Base-by-base conservation (phyloP, 2,113 vertebrate species). In the Prunella fulvescens region DNA sequence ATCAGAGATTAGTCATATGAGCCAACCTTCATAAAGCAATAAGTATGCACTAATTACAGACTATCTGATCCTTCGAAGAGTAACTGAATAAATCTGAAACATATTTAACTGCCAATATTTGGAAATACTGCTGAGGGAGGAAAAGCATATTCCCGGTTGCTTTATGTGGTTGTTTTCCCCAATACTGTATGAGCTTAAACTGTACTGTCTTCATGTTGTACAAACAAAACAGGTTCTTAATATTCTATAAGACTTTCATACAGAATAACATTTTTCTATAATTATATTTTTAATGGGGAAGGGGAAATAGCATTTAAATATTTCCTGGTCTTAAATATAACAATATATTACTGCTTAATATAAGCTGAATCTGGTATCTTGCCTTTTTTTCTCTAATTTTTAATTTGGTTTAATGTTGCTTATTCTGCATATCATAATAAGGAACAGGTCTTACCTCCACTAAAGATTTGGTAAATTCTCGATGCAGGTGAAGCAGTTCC, bases 371-470 rank as follows among this genome's bases (percentile, higher is more conserved):
- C 86, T 71, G 35, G 31, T 54, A 37, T 58, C 58, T 92, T 81
- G 51, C 47, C 40, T 74, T 90, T 94, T 96, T 95, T 92, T 31
- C 61, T 88, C 45, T 18, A 23, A 4, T 69, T 92, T 86, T 84
- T 92, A 65, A 56, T 77, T 90, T 90, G 50, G 70, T 93, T 96
- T 95, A 86, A 93, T 86, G 78, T 81, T 95, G 79, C 89, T 94
- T 93, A 86, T 96, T 90, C 92, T 96, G 65, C 74, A 94, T 96
- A 95, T 87, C 88, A 77, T 96, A 98, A 97, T 96, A 98, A 98
- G 96, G 97, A 98, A 95, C 90, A 95, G 78, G 86, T 95, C 98
- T 98, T 98, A 98, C 98, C 98, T 98, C 96, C 47, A 93, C 96
- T 97, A 96, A 97, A 94, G 97, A 91, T 96, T 91, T 97, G 96